These are phyloP conservation scores for Atrina japonica DNA, from an alignment of 2,888 invertebrate species.

Conservation along the genomic window DNA sequence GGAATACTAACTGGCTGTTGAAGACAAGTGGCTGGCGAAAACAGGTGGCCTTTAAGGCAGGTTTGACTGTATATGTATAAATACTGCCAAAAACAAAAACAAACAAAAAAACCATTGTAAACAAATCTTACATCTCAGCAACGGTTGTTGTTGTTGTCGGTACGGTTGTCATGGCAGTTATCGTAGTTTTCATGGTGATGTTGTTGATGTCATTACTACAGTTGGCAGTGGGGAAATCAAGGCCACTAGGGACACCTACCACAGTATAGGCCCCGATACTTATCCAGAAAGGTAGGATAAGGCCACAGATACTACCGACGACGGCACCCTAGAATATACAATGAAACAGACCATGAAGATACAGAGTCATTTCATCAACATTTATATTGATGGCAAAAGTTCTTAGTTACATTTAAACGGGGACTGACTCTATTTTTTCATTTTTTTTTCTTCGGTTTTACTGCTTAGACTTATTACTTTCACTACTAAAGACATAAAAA, in stretches of 20 bases:
- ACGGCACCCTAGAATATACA: conserved; percentile 64
- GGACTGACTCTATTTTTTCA: too few species aligned
- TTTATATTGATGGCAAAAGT: neutral
- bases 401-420: too few species aligned
- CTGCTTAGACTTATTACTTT: neutral
- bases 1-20: too few species aligned
- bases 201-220: conserved; percentile 38
- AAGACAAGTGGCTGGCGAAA: too few species aligned
- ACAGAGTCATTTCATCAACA: neutral
- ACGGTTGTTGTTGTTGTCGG: conserved; percentile 7
- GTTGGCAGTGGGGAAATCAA: conserved; percentile 51
- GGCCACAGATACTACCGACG: conserved; percentile 64
- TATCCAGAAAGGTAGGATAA: conserved; percentile 71
- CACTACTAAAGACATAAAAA: too few species aligned
- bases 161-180: neutral
- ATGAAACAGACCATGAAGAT: neutral
- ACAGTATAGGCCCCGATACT: conserved; percentile 68
- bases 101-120: neutral
- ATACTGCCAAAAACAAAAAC: too few species aligned
- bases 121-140: conserved; percentile 11
- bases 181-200: conserved; percentile 27
- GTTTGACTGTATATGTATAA: too few species aligned
- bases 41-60: too few species aligned
- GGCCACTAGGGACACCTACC: conserved; percentile 31
- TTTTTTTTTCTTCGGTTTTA: neutral